Evolutionary conservation across 1,140 invertebrate genomes (phyloP).

Genomic region (Druon quercuslanigerum): DNA sequence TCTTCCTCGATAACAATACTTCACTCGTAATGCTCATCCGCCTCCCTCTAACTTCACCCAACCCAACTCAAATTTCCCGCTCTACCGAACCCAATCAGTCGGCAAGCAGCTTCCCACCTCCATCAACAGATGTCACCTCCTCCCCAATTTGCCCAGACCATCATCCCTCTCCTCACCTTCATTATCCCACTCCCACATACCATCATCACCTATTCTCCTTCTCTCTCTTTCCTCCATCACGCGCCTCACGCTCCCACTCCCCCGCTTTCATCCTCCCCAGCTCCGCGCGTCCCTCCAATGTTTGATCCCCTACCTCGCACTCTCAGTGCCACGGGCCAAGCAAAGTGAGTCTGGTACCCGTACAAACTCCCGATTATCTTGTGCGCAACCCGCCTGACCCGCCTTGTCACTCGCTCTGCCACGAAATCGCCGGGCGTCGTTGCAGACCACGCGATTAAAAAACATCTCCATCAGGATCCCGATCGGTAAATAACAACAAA

Average conservation of each 20-base stretch:
- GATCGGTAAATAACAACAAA: constrained; percentile 5
- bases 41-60: no score
- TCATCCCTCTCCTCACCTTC: neutral
- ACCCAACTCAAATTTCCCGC: neutral
- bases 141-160: neutral
- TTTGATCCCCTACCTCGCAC: constrained; percentile 21
- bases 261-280: neutral
- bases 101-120: no score
- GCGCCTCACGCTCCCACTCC: neutral
- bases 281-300: neutral
- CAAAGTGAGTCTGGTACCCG: constrained; percentile 18
- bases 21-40: no score
- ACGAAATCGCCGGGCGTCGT: neutral
- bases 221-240: neutral
- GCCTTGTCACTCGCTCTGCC: constrained; percentile 6
- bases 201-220: neutral
- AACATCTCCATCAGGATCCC: constrained; percentile 7
- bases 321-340: constrained; percentile 17
- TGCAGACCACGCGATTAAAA: constrained; percentile 10
- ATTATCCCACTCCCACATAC: neutral
- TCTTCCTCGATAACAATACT: no score
- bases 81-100: neutral
- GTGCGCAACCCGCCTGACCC: neutral
- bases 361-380: constrained; percentile 19
- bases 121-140: neutral